phyloP scores from a whole-genome alignment of 2,888 invertebrate species.

The Sphaeridia pumilis region DNA sequence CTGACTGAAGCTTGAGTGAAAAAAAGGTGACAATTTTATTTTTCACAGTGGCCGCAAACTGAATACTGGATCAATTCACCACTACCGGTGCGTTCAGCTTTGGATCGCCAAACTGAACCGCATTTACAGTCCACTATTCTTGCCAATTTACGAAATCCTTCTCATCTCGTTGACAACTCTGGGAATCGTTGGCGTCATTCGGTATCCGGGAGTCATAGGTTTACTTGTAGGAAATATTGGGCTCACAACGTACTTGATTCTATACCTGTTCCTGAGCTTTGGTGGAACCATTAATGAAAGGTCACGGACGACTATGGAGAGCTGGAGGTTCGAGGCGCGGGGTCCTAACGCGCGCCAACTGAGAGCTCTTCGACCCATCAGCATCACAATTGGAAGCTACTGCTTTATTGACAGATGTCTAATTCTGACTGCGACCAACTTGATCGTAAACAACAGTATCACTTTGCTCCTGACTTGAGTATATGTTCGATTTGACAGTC shows the following conservation, averaged over 20 bases:
- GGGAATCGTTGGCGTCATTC: not conserved
- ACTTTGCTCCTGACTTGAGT: no score
- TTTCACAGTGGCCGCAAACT: not conserved
- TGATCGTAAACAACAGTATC: no score
- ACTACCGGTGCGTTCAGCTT: not conserved
- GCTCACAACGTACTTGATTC: not conserved
- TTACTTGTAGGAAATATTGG: not conserved
- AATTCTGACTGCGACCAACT: no score
- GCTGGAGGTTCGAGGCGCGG: not conserved
- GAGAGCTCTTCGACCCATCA: not conserved
- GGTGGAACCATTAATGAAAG: not conserved
- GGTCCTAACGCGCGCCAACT: not conserved
- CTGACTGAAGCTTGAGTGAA: no score
- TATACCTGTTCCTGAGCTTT: no score
- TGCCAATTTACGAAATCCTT: not conserved
- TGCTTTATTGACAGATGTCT: no score
- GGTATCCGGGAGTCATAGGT: not conserved
- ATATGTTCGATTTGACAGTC: no score
- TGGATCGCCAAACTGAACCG: not conserved
- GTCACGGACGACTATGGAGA: not conserved
- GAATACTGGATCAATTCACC: not conserved
- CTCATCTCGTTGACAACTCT: not conserved
- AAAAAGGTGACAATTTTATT: no score
- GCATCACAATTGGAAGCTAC: no score
- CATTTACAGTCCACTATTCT: not conserved